Base-by-base conservation (phyloP, 2,888 invertebrate genomes). In the Endomychus coccineus region DNA sequence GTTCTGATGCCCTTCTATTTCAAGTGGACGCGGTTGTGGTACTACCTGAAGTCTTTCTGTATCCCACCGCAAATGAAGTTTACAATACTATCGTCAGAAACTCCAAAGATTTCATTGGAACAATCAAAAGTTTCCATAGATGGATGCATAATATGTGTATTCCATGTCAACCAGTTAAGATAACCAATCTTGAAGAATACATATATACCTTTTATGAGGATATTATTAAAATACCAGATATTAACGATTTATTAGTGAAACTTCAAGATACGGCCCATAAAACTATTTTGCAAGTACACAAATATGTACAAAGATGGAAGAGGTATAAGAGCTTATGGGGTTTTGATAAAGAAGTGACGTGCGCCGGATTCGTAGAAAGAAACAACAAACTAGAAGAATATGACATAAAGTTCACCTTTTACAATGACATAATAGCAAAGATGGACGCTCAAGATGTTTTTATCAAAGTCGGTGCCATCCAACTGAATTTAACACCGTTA, bases 91-190 rank as follows among this genome's bases (percentile, higher is more conserved):
- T 89, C 10, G 68, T 85, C 9, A 77, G 79, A 48, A 78, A 80
- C 48, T 73, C 83, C 10, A 79, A 81, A 51, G 84, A 89, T 59
- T 82, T 86, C 54, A 66, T 90, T 2, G 80, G 81, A 43, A 77
- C 83, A 41, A 61, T 88, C 4, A 83, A 81, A 50, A 63, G 71
- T 1, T 86, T 92, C 55, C 76, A 83, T 0, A 78, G 92, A 5
- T 94, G 92, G 92, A 83, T 87, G 83, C 71, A 78, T 50, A 79
- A 79, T 7, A 83, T 84, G 1, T 92, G 91, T 53, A 56, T 86
- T 1, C 74, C 78, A 22, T 84, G 85, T 41, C 71, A 76, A 1
- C 77, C 81, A 1, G 74, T 80, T 44, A 69, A 67, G 46, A 64
- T 76, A 5, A 67, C 70, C 0, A 73, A 74, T 2, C 71, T 71